Conservation (phyloP, 2,888 invertebrate species). For the Chymomyza caudatula region DNA sequence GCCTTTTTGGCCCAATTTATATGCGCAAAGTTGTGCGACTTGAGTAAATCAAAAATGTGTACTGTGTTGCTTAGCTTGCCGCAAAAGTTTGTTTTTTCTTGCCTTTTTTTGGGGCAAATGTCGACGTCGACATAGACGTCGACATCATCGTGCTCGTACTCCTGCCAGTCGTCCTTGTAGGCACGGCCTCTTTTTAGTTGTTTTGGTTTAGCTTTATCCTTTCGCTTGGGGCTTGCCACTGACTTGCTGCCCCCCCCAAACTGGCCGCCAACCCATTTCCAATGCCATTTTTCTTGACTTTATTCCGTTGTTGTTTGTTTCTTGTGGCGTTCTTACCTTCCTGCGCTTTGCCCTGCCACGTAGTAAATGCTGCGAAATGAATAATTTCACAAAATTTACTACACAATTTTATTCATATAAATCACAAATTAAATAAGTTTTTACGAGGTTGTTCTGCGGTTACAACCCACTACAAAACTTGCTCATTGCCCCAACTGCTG, state of each 20-base stretch:
- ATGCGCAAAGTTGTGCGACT: conserved; percentile 54
- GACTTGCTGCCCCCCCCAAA: not conserved
- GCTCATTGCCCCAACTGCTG: conserved; percentile 40
- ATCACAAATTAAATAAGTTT: conserved; percentile 70
- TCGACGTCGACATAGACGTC: conserved; percentile 48
- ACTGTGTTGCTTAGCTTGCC: conserved; percentile 31
- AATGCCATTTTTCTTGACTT: conserved; percentile 51
- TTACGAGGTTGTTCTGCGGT: conserved; percentile 69
- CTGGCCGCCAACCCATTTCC: conserved; percentile 5
- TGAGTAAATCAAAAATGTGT: conserved; percentile 3
- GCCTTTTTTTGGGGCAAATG: not conserved
- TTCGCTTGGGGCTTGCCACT: not conserved
- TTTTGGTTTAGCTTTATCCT: conserved; percentile 1
- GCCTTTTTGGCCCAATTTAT: conserved; percentile 36
- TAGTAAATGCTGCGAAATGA: conserved; percentile 62
- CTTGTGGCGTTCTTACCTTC: not conserved
- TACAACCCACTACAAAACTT: conserved; percentile 65
- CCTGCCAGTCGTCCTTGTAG: conserved; percentile 14
- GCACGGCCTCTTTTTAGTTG: not conserved
- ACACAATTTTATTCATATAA: conserved; percentile 69
- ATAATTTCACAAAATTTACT: conserved; percentile 71
- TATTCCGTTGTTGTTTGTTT: conserved; percentile 29
- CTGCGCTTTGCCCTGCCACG: conserved; percentile 33
- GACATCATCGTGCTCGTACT: conserved; percentile 32
- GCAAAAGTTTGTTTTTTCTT: conserved; percentile 40